These are phyloP conservation scores for Ceyx margarethae DNA, from an alignment of 2,113 vertebrate genomes.

Conservation along the genomic window DNA sequence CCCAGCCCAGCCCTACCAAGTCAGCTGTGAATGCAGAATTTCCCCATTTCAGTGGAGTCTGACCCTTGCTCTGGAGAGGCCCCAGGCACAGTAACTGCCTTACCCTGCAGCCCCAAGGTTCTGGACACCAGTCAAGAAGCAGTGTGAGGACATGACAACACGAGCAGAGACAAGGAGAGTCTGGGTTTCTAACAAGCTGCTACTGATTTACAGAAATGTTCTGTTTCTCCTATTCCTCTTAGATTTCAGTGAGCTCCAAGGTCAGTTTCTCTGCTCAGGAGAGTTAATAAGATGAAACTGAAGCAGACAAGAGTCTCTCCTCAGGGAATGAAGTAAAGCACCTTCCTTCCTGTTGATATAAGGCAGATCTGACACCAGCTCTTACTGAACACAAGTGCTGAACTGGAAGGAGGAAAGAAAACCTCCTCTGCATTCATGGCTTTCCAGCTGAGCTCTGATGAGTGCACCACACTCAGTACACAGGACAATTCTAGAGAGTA, in stretches of 20 bases:
- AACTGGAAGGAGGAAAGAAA: not conserved
- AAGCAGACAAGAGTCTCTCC: not conserved
- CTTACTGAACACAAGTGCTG: not conserved
- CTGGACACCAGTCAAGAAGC: not conserved
- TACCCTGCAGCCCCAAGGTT: not conserved
- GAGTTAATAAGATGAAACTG: not conserved
- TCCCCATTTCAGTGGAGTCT: not conserved
- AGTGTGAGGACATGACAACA: not conserved
- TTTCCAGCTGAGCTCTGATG: not conserved
- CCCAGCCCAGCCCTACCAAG: not conserved
- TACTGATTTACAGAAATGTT: not conserved
- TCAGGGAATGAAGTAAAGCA: not conserved
- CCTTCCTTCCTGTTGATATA: not conserved
- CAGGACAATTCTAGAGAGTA: not conserved
- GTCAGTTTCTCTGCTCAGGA: not conserved
- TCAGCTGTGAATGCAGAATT: not conserved
- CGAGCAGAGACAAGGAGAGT: not conserved
- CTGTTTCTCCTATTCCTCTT: not conserved
- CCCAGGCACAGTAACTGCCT: not conserved
- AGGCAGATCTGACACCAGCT: not conserved
- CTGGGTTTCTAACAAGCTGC: not conserved
- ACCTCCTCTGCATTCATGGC: not conserved
- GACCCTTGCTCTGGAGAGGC: not conserved
- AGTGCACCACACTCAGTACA: fast-evolving
- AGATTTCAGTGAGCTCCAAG: not conserved